A percentile compares a stretch with the other conserved stretches of the same genome.
Evolutionary conservation across 53 echinoderm and acorn worm species (phyloP).

Genomic region (Echinometra lucunter): DNA sequence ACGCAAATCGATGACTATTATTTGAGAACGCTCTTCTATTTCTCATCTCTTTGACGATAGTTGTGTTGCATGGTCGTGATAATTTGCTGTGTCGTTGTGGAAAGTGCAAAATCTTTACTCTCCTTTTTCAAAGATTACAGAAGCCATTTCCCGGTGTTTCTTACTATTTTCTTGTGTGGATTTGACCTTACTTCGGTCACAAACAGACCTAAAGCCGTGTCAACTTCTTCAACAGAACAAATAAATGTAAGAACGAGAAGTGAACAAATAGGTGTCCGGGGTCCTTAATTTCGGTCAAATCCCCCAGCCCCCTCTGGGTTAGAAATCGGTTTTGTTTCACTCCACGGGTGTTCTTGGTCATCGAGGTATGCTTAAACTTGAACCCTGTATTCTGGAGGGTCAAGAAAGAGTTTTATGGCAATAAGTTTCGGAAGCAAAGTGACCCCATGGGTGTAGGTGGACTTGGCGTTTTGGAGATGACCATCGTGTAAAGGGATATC

Average conservation of each 20-base stretch:
- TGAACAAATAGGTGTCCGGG: slow-evolving; percentile 54
- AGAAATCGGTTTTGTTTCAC: slow-evolving; percentile 11
- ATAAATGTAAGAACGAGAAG: slow-evolving; percentile 49
- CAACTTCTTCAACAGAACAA: slow-evolving; percentile 54
- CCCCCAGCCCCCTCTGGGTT: slow-evolving; percentile 36
- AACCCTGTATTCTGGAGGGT: background rate
- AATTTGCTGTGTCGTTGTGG: background rate
- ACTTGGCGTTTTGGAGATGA: background rate
- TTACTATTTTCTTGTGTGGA: background rate
- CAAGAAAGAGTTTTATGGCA: background rate
- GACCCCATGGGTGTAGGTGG: slow-evolving; percentile 22
- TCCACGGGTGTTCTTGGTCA: slow-evolving; percentile 6
- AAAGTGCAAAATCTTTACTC: background rate
- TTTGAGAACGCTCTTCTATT: background rate
- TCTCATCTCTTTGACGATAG: background rate
- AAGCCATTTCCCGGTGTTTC: background rate
- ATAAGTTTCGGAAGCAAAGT: slow-evolving; percentile 12
- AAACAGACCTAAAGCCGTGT: slow-evolving; percentile 52
- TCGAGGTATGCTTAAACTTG: slow-evolving; percentile 14
- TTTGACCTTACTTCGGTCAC: slow-evolving; percentile 33
- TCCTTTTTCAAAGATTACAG: background rate
- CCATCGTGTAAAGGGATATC: slow-evolving; percentile 39
- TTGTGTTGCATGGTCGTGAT: background rate
- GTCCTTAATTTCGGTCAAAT: slow-evolving; percentile 29
- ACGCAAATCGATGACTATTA: background rate